These are phyloP conservation scores for Cephalotes varians DNA, from an alignment of 2,888 invertebrate genomes.

Conservation along the genomic window DNA sequence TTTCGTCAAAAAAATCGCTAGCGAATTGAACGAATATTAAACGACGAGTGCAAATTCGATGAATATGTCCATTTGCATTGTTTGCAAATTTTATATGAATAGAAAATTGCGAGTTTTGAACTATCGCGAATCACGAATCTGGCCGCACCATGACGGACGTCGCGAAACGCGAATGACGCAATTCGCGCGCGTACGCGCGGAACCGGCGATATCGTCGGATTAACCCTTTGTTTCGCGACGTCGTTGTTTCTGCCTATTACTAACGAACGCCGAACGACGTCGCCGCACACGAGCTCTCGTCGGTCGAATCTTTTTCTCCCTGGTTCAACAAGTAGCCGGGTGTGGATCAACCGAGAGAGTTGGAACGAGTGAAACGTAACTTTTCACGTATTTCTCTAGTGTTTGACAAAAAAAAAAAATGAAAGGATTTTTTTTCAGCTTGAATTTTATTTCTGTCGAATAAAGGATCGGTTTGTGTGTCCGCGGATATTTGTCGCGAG, in stretches of 20 bases:
- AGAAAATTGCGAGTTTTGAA: no score
- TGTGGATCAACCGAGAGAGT: neutral
- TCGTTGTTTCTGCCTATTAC: slow-evolving; percentile 15
- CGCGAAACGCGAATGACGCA: neutral
- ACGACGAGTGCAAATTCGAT: no score
- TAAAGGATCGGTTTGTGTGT: neutral
- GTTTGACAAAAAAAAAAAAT: neutral
- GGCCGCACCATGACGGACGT: no score
- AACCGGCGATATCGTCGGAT: neutral
- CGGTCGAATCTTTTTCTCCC: neutral
- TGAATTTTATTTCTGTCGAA: neutral
- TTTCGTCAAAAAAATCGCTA: no score
- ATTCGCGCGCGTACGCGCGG: neutral
- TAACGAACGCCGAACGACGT: neutral
- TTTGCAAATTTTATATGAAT: no score
- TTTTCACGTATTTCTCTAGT: neutral
- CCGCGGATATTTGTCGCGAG: no score
- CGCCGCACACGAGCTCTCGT: neutral
- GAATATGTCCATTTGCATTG: no score
- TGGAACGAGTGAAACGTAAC: neutral
- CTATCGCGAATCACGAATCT: no score
- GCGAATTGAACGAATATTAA: no score
- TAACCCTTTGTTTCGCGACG: slow-evolving; percentile 12
- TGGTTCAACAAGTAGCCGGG: slow-evolving; percentile 24
- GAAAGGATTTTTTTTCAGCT: neutral